Conservation (phyloP, 23 tunicate genomes). For the Halocynthia roretzi region DNA sequence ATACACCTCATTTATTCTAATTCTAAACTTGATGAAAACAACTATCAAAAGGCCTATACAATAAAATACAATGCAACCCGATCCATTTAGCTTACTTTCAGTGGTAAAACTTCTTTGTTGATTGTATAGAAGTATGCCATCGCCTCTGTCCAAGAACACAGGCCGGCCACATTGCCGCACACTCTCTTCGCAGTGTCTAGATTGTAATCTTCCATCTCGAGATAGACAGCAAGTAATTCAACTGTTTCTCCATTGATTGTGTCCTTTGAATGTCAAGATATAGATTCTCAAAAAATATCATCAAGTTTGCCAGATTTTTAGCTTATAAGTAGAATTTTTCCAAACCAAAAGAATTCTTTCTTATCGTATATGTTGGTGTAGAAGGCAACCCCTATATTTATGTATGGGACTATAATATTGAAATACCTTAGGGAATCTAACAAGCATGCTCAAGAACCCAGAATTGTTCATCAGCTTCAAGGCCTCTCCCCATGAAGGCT, state of each 20-base stretch:
- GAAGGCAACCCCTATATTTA: too few relatives aligned
- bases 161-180: slow-evolving; percentile 73
- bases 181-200: slow-evolving; percentile 78
- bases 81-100: slow-evolving; percentile 25
- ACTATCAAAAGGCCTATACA: too few relatives aligned
- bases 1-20: too few relatives aligned
- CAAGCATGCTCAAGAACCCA: slow-evolving; percentile 59
- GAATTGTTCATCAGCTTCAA: slow-evolving; percentile 73
- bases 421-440: slow-evolving; percentile 56
- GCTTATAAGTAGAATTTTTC: too few relatives aligned
- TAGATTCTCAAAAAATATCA: not conserved
- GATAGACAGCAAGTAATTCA: slow-evolving; percentile 44
- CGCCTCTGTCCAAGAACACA: slow-evolving; percentile 80
- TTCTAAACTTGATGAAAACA: too few relatives aligned
- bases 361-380: not conserved
- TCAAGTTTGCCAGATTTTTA: too few relatives aligned
- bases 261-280: slow-evolving; percentile 17
- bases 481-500: slow-evolving; percentile 71
- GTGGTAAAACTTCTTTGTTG: slow-evolving; percentile 74
- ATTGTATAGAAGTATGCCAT: slow-evolving; percentile 71
- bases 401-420: too few relatives aligned
- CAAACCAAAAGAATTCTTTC: not conserved
- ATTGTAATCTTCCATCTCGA: slow-evolving; percentile 81
- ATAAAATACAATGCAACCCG: too few relatives aligned
- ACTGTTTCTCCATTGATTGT: slow-evolving; percentile 76